Evolutionary conservation across 2,113 vertebrate species (phyloP).

Genomic region (Strigops habroptila): DNA sequence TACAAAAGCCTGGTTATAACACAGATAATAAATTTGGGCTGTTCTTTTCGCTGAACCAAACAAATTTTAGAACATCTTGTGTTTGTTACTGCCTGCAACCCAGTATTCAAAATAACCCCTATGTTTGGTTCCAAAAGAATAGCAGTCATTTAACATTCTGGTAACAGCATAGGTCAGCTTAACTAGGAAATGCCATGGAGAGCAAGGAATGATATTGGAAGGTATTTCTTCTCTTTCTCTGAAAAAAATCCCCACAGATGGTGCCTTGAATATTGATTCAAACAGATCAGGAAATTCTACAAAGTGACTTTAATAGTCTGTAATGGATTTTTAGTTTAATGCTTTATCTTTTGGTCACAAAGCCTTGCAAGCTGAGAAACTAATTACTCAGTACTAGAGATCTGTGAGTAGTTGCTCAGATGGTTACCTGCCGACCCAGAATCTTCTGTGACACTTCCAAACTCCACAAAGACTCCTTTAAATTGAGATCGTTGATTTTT

Average conservation of each 20-base stretch:
- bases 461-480: neutral
- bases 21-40: neutral
- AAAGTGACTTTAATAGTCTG: neutral
- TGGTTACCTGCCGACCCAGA: neutral
- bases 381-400: neutral
- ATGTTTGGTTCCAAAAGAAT: neutral
- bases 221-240: neutral
- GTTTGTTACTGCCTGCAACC: neutral
- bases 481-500: neutral
- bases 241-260: neutral
- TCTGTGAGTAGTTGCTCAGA: neutral
- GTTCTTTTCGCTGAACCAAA: neutral
- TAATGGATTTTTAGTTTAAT: neutral
- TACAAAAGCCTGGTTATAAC: neutral
- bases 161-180: neutral
- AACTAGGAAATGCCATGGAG: neutral
- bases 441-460: neutral
- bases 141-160: neutral
- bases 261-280: neutral
- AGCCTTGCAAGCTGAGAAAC: neutral
- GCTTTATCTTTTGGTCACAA: neutral
- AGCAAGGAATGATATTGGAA: neutral
- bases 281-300: neutral
- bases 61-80: neutral
- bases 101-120: neutral